These are phyloP conservation scores for Lepilemur septentrionalis DNA, from an alignment of 2,797 vertebrate genomes.

Conservation along the genomic window DNA sequence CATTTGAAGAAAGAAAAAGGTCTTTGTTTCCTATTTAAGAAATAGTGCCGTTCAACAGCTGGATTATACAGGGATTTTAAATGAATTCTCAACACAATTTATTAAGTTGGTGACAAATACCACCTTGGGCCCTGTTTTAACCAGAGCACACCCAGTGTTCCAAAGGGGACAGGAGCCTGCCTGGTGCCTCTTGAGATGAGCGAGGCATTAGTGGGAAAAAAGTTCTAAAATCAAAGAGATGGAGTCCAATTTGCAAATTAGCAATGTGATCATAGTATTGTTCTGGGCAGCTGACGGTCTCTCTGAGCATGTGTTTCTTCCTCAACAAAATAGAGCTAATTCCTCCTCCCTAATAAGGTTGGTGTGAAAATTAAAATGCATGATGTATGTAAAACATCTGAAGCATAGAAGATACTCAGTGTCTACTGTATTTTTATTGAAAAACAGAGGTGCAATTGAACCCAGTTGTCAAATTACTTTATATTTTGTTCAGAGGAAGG, in stretches of 20 bases:
- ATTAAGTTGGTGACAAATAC: not conserved
- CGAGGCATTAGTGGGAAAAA: not conserved
- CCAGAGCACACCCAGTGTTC: slow-evolving; percentile 37
- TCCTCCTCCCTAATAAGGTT: not conserved
- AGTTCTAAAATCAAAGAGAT: not conserved
- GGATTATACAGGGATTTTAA: not conserved
- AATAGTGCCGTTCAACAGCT: not conserved
- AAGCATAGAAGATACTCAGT: not conserved
- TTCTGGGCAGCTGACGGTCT: not conserved
- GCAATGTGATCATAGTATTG: not conserved
- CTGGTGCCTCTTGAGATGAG: slow-evolving; percentile 21
- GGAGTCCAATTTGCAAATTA: not conserved
- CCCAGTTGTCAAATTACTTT: not conserved
- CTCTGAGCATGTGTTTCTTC: not conserved
- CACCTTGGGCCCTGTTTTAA: slow-evolving; percentile 23
- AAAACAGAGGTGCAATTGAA: not conserved
- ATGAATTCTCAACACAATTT: not conserved
- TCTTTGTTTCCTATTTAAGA: not conserved
- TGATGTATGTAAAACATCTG: not conserved
- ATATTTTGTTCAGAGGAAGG: not conserved
- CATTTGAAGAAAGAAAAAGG: not conserved
- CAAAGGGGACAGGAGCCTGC: not conserved
- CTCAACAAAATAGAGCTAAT: not conserved
- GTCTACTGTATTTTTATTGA: not conserved
- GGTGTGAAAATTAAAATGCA: not conserved